Conservation (phyloP, 2,113 vertebrate genomes). For the Petrocephalus zakoni region DNA sequence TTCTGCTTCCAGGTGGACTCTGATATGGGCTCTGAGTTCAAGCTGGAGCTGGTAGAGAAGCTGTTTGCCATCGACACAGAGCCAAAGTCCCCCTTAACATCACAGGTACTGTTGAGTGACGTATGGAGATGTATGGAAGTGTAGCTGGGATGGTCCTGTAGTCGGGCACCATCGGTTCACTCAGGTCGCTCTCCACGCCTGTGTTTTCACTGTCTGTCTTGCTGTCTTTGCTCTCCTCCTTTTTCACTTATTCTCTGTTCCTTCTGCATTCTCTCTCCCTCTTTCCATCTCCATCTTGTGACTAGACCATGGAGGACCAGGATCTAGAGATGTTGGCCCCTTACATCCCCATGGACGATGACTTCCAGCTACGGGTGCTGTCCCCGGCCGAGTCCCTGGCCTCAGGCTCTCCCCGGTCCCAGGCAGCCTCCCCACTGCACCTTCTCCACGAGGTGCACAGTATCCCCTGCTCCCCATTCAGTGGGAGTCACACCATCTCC, state of each 20-base stretch:
- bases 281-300: background rate
- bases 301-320: slow-evolving; percentile 64
- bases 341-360: slow-evolving; percentile 97
- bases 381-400: slow-evolving; percentile 66
- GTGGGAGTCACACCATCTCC: slow-evolving; percentile 58
- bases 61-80: slow-evolving; percentile 94
- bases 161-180: background rate
- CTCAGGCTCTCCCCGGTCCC: slow-evolving; percentile 47
- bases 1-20: slow-evolving; percentile 86
- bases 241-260: background rate
- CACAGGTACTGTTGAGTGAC: slow-evolving; percentile 64
- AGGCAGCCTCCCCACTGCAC: slow-evolving; percentile 60
- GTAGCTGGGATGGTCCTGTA: background rate
- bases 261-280: background rate
- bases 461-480: slow-evolving; percentile 61
- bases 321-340: slow-evolving; percentile 96
- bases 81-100: slow-evolving; percentile 79
- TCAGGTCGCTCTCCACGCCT: background rate
- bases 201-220: background rate
- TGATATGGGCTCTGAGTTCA: slow-evolving; percentile 84
- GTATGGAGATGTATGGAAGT: background rate
- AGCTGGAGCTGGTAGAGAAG: slow-evolving; percentile 92
- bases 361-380: slow-evolving; percentile 84
- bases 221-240: background rate
- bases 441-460: slow-evolving; percentile 51